These are phyloP conservation scores for Seira musarum DNA, from an alignment of 2,888 invertebrate species.

Conservation along the genomic window DNA sequence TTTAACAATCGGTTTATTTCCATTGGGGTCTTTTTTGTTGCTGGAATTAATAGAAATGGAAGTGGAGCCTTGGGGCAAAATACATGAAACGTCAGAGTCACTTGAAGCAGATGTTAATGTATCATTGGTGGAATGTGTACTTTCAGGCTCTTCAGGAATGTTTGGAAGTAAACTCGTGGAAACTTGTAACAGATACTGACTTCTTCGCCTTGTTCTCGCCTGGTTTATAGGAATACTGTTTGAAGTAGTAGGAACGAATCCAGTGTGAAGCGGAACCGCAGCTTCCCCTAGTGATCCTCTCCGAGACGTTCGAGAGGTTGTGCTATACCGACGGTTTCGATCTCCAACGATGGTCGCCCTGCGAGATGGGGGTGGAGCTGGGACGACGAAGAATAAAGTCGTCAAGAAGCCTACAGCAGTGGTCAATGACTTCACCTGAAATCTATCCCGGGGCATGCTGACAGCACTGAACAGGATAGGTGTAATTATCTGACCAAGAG, in stretches of 20 bases:
- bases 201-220: conserved; percentile 51
- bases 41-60: background rate
- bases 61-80: background rate
- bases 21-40: background rate
- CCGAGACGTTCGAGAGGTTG: conserved; percentile 1
- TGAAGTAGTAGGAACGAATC: conserved; percentile 19
- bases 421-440: conserved; percentile 62
- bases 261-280: conserved; percentile 30
- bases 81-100: conserved; percentile 36
- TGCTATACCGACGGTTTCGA: conserved; percentile 37
- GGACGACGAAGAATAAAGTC: conserved; percentile 57
- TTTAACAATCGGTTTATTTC: background rate
- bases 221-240: conserved; percentile 23
- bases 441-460: conserved; percentile 53
- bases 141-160: conserved; percentile 66
- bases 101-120: conserved; percentile 38
- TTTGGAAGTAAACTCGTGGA: conserved; percentile 64
- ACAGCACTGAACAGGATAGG: conserved; percentile 61
- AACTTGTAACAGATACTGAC: conserved; percentile 58
- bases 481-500: conserved; percentile 63
- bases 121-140: conserved; percentile 47
- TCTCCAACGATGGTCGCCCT: conserved; percentile 22
- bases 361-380: background rate
- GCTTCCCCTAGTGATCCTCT: conserved; percentile 34
- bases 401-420: conserved; percentile 63